phyloP scores from a whole-genome alignment of 1,140 invertebrate genomes.

The Trichonephila clavipes region DNA sequence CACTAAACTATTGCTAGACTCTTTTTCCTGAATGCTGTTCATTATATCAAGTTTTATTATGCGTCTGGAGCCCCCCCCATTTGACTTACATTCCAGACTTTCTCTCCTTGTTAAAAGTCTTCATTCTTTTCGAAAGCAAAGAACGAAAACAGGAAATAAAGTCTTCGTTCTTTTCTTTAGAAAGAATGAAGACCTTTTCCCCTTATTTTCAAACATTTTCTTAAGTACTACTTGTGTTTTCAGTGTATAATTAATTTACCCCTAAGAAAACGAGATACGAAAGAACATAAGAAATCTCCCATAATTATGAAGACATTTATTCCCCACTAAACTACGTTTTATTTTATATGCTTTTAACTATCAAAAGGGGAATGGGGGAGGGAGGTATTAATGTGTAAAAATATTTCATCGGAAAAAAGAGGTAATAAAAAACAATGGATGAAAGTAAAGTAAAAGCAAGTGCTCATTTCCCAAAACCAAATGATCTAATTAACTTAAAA shows the following conservation, averaged over 20 bases:
- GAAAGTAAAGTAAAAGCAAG: background rate
- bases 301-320: background rate
- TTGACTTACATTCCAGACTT: too few relatives aligned
- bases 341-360: background rate
- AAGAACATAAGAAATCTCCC: background rate
- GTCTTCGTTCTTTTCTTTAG: too few relatives aligned
- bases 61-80: too few relatives aligned
- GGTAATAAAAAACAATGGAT: background rate
- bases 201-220: background rate
- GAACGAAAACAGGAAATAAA: too few relatives aligned
- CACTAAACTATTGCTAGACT: too few relatives aligned
- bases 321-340: background rate
- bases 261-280: background rate
- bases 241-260: background rate
- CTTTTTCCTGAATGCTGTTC: too few relatives aligned
- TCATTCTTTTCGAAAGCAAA: too few relatives aligned
- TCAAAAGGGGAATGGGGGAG: background rate
- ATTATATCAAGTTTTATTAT: too few relatives aligned
- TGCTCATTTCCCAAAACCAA: background rate
- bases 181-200: background rate
- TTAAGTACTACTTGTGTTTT: background rate
- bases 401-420: background rate
- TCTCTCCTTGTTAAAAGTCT: too few relatives aligned
- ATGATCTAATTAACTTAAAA: background rate
- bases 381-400: background rate